Conservation (phyloP, 2,797 vertebrate species). For the Siniperca scherzeri region DNA sequence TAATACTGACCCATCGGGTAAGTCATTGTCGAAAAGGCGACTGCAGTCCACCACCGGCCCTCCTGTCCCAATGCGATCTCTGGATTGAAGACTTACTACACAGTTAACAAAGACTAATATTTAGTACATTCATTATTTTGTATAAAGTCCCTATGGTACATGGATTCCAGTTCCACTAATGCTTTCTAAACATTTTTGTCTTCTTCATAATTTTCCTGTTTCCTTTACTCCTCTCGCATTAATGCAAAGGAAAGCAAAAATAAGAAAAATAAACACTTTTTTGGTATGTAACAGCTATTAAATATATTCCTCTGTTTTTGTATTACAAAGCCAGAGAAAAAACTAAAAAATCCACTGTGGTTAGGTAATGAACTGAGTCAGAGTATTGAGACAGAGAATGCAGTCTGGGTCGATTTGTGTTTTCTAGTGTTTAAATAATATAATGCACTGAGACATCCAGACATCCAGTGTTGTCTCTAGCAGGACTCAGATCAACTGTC, state of each 20-base stretch:
- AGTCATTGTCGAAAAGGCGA: slow-evolving; percentile 95
- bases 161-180: slow-evolving; percentile 5
- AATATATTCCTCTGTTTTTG: neutral
- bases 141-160: neutral
- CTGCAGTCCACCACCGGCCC: slow-evolving; percentile 97
- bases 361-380: slow-evolving; percentile 31
- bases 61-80: slow-evolving; percentile 95
- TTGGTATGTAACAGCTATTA: neutral
- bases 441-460: neutral
- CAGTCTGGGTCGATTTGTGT: slow-evolving; percentile 12
- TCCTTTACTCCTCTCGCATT: slow-evolving; percentile 1
- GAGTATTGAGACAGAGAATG: slow-evolving; percentile 5
- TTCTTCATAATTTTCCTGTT: neutral
- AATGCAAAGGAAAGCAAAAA: neutral
- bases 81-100: slow-evolving; percentile 95
- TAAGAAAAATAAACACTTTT: neutral
- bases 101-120: slow-evolving; percentile 17
- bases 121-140: neutral
- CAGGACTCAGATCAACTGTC: neutral
- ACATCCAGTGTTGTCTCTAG: neutral
- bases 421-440: slow-evolving; percentile 17
- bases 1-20: slow-evolving; percentile 93
- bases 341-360: neutral
- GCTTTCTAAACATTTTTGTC: neutral
- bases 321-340: neutral